These are phyloP conservation scores for Pelochelys cantorii DNA, from an alignment of 2,797 vertebrate species.

Conservation along the genomic window DNA sequence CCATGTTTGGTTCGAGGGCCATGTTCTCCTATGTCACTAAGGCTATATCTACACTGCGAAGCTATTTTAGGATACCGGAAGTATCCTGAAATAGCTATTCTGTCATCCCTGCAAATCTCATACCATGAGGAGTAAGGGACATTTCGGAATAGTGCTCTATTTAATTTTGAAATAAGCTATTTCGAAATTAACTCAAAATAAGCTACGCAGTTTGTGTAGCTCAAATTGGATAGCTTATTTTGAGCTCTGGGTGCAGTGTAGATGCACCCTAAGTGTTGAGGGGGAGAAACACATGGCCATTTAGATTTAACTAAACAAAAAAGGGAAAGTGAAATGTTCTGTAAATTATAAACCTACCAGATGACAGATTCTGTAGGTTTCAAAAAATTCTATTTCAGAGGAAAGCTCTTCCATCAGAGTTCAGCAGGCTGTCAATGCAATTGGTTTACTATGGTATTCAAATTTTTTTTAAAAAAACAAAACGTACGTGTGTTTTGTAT, in stretches of 20 bases:
- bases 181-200: no score
- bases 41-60: no score
- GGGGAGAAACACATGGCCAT: not conserved
- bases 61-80: no score
- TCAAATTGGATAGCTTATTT: no score
- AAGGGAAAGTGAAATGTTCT: not conserved
- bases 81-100: no score
- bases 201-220: no score
- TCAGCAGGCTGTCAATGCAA: constrained; percentile 65
- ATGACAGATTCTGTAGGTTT: constrained; percentile 51
- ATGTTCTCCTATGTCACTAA: not conserved
- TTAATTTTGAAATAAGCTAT: no score
- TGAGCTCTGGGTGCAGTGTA: no score
- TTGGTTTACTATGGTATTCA: constrained; percentile 64
- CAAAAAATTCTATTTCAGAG: constrained; percentile 44
- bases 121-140: no score
- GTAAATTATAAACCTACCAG: constrained; percentile 26
- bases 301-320: not conserved
- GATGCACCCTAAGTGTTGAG: not conserved
- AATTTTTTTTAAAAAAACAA: constrained; percentile 46
- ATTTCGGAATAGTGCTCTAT: no score
- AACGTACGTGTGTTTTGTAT: constrained; percentile 50
- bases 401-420: constrained; percentile 50
- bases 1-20: not conserved
- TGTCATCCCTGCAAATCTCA: no score